Evolutionary conservation across 2,797 vertebrate species (phyloP), one percentile per base, ranked within the genome.

Genomic region (Rhynchonycteris naso): DNA sequence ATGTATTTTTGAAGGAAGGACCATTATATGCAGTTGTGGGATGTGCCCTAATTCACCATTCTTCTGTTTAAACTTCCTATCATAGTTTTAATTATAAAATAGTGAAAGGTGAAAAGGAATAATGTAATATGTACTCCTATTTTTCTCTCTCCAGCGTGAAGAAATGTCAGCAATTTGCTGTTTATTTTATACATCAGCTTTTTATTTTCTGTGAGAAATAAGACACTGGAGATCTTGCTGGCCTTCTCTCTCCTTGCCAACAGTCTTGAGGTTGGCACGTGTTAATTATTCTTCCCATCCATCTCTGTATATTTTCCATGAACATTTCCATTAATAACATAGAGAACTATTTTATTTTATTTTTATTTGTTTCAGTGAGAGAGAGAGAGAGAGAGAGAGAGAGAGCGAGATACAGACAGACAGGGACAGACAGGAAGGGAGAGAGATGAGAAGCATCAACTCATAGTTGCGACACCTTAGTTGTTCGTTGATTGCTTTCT

Each of bases 151-250:
- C 47, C 16, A 1, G 22, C 54, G 54, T 68, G 71, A 56, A 56
- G 65, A 90, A 71, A 90, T 79, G 1, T 80, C 58, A 79, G 24
- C 14, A 69, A 68, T 68, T 80, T 94, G 7, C 56, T n/a, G n/a
- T 65, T 93, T 80, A 33, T 65, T 87, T 80, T 69, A 28, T 63
- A 8, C 9, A 22, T 71, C 65, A 79, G 30, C 26, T 76, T 5
- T 84, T 66, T 58, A 61, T 47, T 90, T 94, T 76, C 74, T 72
- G 3, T 90, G 19, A 90, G 81, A 43, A 84, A 43, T 85, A 35
- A 56, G 52, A 56, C 65, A 79, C 26, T 69, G 10, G 58, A 71
- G 52, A 50, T 43, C 30, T 75, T 61, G 61, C 69, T 65, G 65
- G n/a, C 24, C 22, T 30, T 43, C 10, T 24, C 28, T 8, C 24